phyloP scores from a whole-genome alignment of 2,113 vertebrate genomes.

The Gopherus flavomarginatus region DNA sequence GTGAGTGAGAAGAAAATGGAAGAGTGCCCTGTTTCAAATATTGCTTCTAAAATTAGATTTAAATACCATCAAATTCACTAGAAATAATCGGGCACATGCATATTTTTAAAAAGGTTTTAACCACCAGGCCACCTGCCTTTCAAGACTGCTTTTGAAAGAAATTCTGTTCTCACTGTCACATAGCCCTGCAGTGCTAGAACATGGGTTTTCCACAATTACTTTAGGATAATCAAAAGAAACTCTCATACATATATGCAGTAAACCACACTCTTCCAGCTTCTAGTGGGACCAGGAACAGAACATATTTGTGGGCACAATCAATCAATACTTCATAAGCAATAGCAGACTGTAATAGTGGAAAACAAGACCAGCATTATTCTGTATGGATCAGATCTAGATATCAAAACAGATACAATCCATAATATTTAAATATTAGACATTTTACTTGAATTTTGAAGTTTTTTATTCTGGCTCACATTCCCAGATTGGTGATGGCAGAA shows the following conservation, averaged over 20 bases:
- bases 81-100: neutral
- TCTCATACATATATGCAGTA: conserved; percentile 67
- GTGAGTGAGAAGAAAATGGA: neutral
- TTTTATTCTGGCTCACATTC: conserved; percentile 60
- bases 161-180: conserved; percentile 64
- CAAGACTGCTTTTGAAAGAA: conserved; percentile 52
- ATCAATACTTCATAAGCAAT: conserved; percentile 61
- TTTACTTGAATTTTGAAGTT: neutral
- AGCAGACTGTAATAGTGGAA: conserved; percentile 45
- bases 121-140: conserved; percentile 8
- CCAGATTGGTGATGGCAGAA: conserved; percentile 53
- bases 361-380: conserved; percentile 62
- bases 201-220: conserved; percentile 59
- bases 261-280: conserved; percentile 53
- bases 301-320: conserved; percentile 65
- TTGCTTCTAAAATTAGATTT: conserved; percentile 21
- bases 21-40: neutral
- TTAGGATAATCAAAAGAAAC: conserved; percentile 65
- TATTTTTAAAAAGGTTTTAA: conserved; percentile 30
- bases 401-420: conserved; percentile 49
- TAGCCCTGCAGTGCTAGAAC: conserved; percentile 63
- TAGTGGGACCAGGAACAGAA: conserved; percentile 53
- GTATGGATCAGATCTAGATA: conserved; percentile 53
- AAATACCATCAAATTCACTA: conserved; percentile 7
- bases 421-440: conserved; percentile 41